phyloP scores from a whole-genome alignment of 2,888 invertebrate genomes.

The Myathropa florea region DNA sequence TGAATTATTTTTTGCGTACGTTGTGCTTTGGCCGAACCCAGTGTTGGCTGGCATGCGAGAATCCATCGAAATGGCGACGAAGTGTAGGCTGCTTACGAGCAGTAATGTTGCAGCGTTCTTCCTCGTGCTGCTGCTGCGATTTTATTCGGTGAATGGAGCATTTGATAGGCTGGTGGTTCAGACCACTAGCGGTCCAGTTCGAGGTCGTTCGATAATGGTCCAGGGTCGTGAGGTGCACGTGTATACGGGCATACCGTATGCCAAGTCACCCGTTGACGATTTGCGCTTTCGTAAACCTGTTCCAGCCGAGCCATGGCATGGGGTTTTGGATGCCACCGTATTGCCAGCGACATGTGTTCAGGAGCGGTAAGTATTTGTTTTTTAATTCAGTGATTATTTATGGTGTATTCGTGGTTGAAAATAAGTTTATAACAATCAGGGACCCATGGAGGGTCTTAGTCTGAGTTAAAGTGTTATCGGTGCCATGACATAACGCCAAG shows the following conservation, averaged over 20 bases:
- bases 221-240: constrained; percentile 93
- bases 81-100: constrained; percentile 39
- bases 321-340: constrained; percentile 89
- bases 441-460: no score
- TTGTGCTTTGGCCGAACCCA: not conserved
- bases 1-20: not conserved
- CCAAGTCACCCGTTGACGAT: constrained; percentile 92
- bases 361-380: constrained; percentile 82
- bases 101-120: constrained; percentile 70
- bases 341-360: constrained; percentile 94
- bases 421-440: no score
- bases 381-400: not conserved
- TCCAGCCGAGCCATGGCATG: constrained; percentile 93
- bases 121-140: constrained; percentile 75
- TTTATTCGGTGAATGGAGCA: constrained; percentile 77
- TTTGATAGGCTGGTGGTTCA: constrained; percentile 90
- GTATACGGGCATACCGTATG: constrained; percentile 94
- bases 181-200: constrained; percentile 90
- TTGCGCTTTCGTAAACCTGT: constrained; percentile 92
- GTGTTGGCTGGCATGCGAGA: constrained; percentile 36
- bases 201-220: constrained; percentile 90
- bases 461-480: no score
- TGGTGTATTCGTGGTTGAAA: not conserved
- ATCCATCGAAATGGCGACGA: constrained; percentile 51
- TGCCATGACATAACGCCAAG: no score